Percentiles rank a stretch among this genome's conserved stretches.
Evolutionary conservation across 2,888 invertebrate species (phyloP).

Genomic region (Eilema depressum): DNA sequence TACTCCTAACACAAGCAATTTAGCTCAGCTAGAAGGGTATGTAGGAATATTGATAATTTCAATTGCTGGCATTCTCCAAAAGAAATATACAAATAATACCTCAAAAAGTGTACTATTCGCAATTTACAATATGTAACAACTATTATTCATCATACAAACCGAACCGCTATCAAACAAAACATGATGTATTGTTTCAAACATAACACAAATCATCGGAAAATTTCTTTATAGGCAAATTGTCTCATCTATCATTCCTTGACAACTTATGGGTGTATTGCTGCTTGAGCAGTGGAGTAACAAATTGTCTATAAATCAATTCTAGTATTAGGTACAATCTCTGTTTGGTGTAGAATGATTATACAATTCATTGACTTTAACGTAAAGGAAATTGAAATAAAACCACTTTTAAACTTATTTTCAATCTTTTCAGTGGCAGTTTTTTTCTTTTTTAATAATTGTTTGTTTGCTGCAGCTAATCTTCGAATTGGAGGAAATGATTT

Average conservation of each 20-base stretch:
- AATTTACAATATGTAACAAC: neutral
- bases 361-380: neutral
- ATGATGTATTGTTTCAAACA: conserved; percentile 41
- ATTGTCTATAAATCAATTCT: conserved; percentile 44
- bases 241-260: conserved; percentile 51
- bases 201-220: conserved; percentile 38
- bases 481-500: no score
- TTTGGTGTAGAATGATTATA: conserved; percentile 14
- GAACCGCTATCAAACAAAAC: conserved; percentile 26
- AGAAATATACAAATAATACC: neutral
- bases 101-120: neutral
- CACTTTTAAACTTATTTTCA: no score
- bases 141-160: neutral
- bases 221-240: conserved; percentile 44
- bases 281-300: conserved; percentile 41
- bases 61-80: neutral
- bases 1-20: no score
- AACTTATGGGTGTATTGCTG: conserved; percentile 36
- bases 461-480: no score
- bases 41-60: no score
- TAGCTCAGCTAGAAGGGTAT: no score
- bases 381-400: no score
- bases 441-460: no score
- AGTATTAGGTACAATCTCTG: conserved; percentile 32
- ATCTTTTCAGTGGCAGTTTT: no score